Base-by-base conservation (phyloP, 2,888 invertebrate genomes). In the Polylopha cassiicola region DNA sequence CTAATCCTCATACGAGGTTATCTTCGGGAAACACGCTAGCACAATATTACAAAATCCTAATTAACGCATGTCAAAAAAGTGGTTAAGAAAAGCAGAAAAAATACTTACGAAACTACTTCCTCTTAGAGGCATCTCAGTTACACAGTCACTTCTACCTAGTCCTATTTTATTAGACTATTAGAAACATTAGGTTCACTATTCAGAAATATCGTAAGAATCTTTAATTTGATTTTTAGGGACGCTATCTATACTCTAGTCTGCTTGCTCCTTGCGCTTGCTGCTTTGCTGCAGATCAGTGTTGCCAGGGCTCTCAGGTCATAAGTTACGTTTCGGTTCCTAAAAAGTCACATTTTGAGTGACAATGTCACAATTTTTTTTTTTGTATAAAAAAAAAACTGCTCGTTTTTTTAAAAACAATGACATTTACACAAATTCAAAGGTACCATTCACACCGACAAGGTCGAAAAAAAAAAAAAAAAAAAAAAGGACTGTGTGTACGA, bases 21-120 rank as follows among this genome's bases (percentile, higher is more conserved):
- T 43, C 38, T 43, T 47, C 45, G 50, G 48, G 41, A 30, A 26
- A 32, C 26, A 28, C 43, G 38, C 55, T 61, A 43, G 44, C 55
- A 47, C 55, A 37, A 42, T 30, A 45, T 48, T 50, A 46, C 43
- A 51, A 52, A 43, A 47, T 37, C 39, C 28, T 16, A 41, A 26
- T 41, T 46, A 41, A 42, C 41, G 33, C 29, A 39, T 34, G 41
- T 32, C 37, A 43, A 44, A 44, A 55, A 53, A 53, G 47, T 58
- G 55, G 59, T 53, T 52, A 51, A 49, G 47, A 46, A 61, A 56
- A 50, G 60, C 41, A 44, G 44, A 45, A 49, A 44, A 36, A 46
- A 65, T 56, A 73, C 84, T 84, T 70, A 85, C 84, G 58, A 84
- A 82, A 71, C 61, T 73, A 57, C 61, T 69, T 65, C 80, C 74